Evolutionary conservation across 2,113 vertebrate species (phyloP).

Genomic region (Anguilla japonica): DNA sequence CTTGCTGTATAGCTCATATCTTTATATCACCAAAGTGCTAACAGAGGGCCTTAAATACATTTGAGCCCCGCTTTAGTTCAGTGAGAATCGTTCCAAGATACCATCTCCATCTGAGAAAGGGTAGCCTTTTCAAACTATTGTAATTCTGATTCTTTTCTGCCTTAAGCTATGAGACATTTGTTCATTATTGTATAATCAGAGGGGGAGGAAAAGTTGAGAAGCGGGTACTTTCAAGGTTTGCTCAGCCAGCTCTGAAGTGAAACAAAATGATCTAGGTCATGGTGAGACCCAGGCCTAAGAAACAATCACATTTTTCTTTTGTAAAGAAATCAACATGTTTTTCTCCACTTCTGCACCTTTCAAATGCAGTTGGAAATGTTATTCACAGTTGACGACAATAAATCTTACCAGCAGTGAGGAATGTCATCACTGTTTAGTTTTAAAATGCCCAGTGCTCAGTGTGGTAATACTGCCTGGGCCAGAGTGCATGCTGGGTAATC

Average conservation of each 20-base stretch:
- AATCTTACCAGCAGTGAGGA: background rate
- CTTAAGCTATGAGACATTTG: background rate
- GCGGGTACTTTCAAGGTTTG: background rate
- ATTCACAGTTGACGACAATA: background rate
- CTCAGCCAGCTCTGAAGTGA: background rate
- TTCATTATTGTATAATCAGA: background rate
- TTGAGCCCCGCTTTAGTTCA: conserved; percentile 30
- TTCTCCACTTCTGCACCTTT: background rate
- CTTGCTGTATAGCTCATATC: background rate
- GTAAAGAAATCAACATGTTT: background rate
- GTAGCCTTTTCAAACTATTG: background rate
- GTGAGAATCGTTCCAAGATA: conserved; percentile 38
- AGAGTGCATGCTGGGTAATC: too few species aligned
- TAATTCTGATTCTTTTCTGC: background rate
- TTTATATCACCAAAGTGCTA: background rate
- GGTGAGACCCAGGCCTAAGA: background rate
- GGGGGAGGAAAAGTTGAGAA: background rate
- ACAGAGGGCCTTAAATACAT: conserved; percentile 42
- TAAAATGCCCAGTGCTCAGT: background rate
- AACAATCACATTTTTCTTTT: background rate
- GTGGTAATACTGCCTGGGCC: too few species aligned
- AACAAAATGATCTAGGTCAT: background rate
- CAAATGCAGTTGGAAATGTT: background rate
- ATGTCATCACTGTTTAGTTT: background rate
- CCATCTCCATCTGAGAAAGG: background rate